Evolutionary conservation across 2,113 vertebrate species (phyloP).

Genomic region (Sebastes fasciatus): DNA sequence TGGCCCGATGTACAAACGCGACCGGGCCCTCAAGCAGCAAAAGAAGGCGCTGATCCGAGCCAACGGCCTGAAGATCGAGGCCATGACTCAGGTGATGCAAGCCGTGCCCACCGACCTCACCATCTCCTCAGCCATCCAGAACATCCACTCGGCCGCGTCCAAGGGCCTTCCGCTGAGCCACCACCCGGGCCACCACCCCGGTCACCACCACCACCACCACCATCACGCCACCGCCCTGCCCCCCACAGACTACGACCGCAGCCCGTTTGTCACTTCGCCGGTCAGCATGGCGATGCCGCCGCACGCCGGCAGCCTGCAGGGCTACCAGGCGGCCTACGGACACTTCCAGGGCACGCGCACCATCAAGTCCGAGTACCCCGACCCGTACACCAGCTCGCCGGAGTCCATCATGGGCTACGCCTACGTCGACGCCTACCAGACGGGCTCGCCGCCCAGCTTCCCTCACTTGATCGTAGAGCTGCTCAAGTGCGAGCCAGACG

Average conservation of each 20-base stretch:
- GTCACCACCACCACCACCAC: conserved; percentile 81
- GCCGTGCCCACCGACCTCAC: conserved; percentile 96
- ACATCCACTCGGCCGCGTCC: conserved; percentile 96
- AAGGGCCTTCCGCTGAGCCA: conserved; percentile 98
- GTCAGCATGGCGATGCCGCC: conserved; percentile 99
- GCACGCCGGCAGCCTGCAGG: conserved; percentile 91
- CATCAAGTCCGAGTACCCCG: conserved; percentile 99
- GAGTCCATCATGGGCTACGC: conserved; percentile 98
- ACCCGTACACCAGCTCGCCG: conserved; percentile 96
- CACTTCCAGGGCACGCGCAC: conserved; percentile 95
- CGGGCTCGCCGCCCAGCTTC: conserved; percentile 93
- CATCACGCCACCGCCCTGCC: conserved; percentile 90
- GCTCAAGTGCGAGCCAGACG: conserved; percentile 97
- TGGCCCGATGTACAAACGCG: conserved; percentile 99
- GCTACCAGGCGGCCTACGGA: conserved; percentile 94
- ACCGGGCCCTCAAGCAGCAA: conserved; percentile 97
- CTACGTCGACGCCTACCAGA: conserved; percentile 93
- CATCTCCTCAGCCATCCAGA: conserved; percentile 97
- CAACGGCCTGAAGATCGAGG: conserved; percentile 97
- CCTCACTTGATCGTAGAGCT: conserved; percentile 97
- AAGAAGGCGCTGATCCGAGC: conserved; percentile 98
- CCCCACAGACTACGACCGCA: conserved; percentile 96
- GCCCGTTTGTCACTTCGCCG: conserved; percentile 96
- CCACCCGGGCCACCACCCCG: conserved; percentile 78
- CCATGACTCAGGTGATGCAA: conserved; percentile 98